Percentiles rank a stretch among this genome's conserved stretches.
phyloP scores from a whole-genome alignment of 2,797 vertebrate genomes.

The Lycodopsis pacificus region DNA sequence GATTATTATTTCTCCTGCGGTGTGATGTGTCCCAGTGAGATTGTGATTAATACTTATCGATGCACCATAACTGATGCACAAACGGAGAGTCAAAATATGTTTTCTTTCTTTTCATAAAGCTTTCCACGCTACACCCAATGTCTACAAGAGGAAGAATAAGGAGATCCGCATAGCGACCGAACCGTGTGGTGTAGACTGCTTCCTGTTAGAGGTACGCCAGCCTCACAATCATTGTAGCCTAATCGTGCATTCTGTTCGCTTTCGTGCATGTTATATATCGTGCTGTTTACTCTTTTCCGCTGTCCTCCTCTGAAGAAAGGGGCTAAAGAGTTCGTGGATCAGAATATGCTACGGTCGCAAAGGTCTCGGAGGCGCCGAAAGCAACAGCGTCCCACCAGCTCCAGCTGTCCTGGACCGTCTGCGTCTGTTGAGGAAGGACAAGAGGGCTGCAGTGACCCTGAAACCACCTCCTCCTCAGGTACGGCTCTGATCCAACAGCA shows the following conservation, averaged over 20 bases:
- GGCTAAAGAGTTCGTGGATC: constrained; percentile 95
- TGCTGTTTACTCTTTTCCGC: not conserved
- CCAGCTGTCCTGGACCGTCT: constrained; percentile 86
- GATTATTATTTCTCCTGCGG: not conserved
- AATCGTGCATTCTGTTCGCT: not conserved
- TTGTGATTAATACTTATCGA: not conserved
- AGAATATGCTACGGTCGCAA: constrained; percentile 91
- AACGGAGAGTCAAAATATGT: constrained; percentile 6
- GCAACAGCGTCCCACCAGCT: constrained; percentile 84
- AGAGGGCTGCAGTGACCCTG: constrained; percentile 94
- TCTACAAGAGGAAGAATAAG: constrained; percentile 97
- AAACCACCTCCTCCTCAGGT: constrained; percentile 90
- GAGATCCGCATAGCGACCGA: constrained; percentile 96
- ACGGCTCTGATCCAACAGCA: constrained; percentile 1
- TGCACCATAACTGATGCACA: not conserved
- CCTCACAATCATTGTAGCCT: not conserved
- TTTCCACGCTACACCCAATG: constrained; percentile 96
- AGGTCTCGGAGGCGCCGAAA: constrained; percentile 88
- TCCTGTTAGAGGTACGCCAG: constrained; percentile 90
- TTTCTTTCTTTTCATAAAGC: constrained; percentile 79
- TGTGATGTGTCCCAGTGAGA: not conserved
- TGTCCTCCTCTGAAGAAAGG: constrained; percentile 88
- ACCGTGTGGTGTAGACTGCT: constrained; percentile 94
- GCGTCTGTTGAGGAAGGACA: constrained; percentile 86
- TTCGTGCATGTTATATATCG: rapidly evolving